phyloP scores from a whole-genome alignment of 2,113 vertebrate species.

The Ranitomeya imitator region DNA sequence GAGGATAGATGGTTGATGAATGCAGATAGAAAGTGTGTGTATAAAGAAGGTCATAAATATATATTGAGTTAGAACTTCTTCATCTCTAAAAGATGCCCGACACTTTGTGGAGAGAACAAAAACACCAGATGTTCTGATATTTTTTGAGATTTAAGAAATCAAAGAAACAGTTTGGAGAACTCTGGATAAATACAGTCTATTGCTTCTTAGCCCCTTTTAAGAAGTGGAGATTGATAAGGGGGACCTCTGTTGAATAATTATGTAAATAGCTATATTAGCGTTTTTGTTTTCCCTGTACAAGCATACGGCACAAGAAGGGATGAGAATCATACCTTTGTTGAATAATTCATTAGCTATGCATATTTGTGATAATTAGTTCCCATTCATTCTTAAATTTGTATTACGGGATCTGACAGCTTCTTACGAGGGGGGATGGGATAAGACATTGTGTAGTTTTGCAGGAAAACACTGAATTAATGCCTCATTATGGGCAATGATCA shows the following conservation, averaged over 20 bases:
- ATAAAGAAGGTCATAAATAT: slow-evolving; percentile 53
- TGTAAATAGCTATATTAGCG: not conserved
- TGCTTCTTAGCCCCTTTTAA: not conserved
- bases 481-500: not conserved
- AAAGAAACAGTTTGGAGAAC: slow-evolving; percentile 15
- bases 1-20: slow-evolving; percentile 6
- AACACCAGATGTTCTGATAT: slow-evolving; percentile 48
- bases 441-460: slow-evolving; percentile 13
- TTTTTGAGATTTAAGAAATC: slow-evolving; percentile 36
- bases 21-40: slow-evolving; percentile 18
- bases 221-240: not conserved
- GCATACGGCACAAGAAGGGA: not conserved
- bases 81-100: slow-evolving; percentile 31
- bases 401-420: slow-evolving; percentile 16
- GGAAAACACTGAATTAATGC: slow-evolving; percentile 26
- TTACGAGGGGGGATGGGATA: not conserved
- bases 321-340: not conserved
- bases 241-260: not conserved
- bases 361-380: slow-evolving; percentile 29
- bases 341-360: slow-evolving; percentile 31
- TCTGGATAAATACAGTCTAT: slow-evolving; percentile 9
- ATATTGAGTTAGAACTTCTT: slow-evolving; percentile 44
- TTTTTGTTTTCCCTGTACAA: not conserved
- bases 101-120: slow-evolving; percentile 48
- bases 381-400: slow-evolving; percentile 34